Conservation (phyloP, 1,140 invertebrate species). For the Drosophila ogumai region DNA sequence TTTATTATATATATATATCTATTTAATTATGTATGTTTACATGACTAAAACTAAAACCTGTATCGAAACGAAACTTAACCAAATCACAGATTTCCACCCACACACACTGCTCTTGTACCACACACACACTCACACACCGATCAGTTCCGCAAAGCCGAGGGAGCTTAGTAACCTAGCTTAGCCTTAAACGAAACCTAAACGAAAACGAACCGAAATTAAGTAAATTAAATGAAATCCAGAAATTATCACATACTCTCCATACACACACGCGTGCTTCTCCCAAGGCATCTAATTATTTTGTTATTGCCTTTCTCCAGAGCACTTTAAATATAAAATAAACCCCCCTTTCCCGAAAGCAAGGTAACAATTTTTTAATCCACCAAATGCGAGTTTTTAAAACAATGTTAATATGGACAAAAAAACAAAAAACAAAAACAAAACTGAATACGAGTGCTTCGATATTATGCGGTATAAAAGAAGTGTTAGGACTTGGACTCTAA, state of each 20-base stretch:
- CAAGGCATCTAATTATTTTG: conserved; percentile 52
- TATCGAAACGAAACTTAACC: conserved; percentile 43
- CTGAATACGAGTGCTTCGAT: conserved; percentile 72
- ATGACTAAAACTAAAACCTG: conserved; percentile 37
- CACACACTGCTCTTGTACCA: conserved; percentile 27
- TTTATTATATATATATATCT: conserved; percentile 25
- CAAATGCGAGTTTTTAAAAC: conserved; percentile 59
- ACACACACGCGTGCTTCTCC: conserved; percentile 43
- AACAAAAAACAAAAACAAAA: conserved; percentile 32
- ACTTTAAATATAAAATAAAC: conserved; percentile 22
- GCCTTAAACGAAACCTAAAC: conserved; percentile 22
- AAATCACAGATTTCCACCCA: conserved; percentile 41
- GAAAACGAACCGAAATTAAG: conserved; percentile 5
- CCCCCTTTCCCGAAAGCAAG: conserved; percentile 1
- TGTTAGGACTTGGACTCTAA: conserved; percentile 75
- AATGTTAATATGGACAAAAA: conserved; percentile 38
- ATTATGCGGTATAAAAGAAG: conserved; percentile 71
- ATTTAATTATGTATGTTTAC: conserved; percentile 67
- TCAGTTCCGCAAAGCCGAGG: conserved; percentile 20
- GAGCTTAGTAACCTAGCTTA: conserved; percentile 51
- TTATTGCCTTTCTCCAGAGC: conserved; percentile 61
- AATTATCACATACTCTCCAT: conserved; percentile 11
- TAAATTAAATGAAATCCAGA: neutral
- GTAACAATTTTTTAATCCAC: conserved; percentile 56
- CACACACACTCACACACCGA: conserved; percentile 12